Base-by-base conservation (phyloP, 1,140 invertebrate genomes). In the Hestina assimilis region DNA sequence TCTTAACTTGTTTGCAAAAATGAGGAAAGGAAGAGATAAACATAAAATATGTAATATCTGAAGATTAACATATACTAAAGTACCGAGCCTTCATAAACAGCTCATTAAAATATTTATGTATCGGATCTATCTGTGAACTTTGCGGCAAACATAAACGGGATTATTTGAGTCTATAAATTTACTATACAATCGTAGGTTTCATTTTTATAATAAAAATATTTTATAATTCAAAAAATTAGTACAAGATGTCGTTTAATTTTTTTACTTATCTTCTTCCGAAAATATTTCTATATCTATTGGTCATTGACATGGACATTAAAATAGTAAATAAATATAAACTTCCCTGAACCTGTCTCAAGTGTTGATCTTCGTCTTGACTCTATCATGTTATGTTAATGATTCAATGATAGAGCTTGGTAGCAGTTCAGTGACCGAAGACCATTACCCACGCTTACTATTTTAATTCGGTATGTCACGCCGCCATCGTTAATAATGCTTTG, bases 351-450 rank as follows among this genome's bases (percentile, higher is more conserved):
- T 60, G 70, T 70, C 70, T 75, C 57, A 72, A 78, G 71, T 84
- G 75, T 84, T 77, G 76, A 66, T 80, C 55, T 81, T 75, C 50
- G 67, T 72, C 66, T 83, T 72, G 68, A 73, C 54, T 79, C 74
- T 79, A 80, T 80, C 76, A 71, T 75, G 79, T 87, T 87, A 87
- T 87, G 81, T 84, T 79, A 87, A 87, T 87, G 75, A 79, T 60
- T 61, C 64, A 72, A 75, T 76, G 69, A 58, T 63, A 74, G 75
- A 46, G 72, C 66, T 66, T 81, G 33, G 14, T 80, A 62, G 72
- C 68, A 63, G 80, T 79, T 86, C 81, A 71, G 15, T 70, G 78
- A 85, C 80, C 77, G 54, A 40, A 52, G 43, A 38, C n/a, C 69
- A 24, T 53, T 40, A 52, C 76, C 75, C 66, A 78, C 79, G 62